Evolutionary conservation across 1,140 invertebrate genomes (phyloP).

Genomic region (Drosophila ambigua): DNA sequence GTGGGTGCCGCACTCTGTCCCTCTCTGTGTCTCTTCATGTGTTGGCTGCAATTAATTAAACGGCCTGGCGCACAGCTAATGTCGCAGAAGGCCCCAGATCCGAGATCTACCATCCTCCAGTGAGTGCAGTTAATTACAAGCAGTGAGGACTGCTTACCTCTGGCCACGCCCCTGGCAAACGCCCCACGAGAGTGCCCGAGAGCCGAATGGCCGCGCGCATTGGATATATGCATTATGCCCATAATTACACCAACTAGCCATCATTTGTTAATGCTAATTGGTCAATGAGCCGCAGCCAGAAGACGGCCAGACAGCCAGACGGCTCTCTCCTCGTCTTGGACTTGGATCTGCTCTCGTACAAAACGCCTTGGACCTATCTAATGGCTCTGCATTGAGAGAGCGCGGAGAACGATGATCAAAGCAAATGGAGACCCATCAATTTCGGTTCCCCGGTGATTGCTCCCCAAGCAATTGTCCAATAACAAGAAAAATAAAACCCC

Average conservation of each 20-base stretch:
- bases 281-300: conserved; percentile 63
- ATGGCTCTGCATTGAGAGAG: no score
- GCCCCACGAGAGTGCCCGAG: conserved; percentile 24
- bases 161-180: conserved; percentile 52
- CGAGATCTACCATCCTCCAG: not conserved
- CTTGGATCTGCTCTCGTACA: not conserved
- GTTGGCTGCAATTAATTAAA: conserved; percentile 45
- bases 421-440: conserved; percentile 49
- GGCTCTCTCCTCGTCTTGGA: conserved; percentile 1
- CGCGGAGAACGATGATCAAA: conserved; percentile 19
- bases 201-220: not conserved
- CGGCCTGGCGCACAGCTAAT: not conserved
- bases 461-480: conserved; percentile 8
- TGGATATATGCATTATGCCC: conserved; percentile 77
- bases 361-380: no score
- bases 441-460: conserved; percentile 35
- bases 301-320: not conserved
- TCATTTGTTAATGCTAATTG: conserved; percentile 82
- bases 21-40: conserved; percentile 7
- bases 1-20: not conserved
- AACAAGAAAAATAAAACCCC: not conserved
- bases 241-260: conserved; percentile 81
- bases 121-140: conserved; percentile 47
- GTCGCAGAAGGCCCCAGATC: conserved; percentile 13
- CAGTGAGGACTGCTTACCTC: conserved; percentile 12